Base-by-base conservation (phyloP, 53 echinoderm and acorn worm genomes). In the Holothuria leucospilota region DNA sequence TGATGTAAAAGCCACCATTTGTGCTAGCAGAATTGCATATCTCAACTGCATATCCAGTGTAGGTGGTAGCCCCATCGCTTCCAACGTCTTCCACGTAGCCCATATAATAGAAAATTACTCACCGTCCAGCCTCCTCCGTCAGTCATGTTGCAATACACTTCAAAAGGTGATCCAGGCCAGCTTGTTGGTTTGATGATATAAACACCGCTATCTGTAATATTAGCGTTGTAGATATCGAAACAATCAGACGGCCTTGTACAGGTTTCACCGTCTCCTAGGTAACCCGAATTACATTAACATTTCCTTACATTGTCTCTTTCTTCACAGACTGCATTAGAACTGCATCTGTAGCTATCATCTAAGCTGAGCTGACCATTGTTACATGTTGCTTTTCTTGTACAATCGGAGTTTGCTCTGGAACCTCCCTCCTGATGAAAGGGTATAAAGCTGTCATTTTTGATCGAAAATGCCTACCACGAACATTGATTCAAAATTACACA, bases 111-210 rank as follows among this genome's bases (percentile, higher is more conserved):
- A 9, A 11, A 46, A 46, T 46, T 4, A 70, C 26, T 70, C 18
- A 70, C 70, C 10, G 70, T 70, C 70, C 70, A 70, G 8, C 70
- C 70, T 28, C 70, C 70, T 30, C 70, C 70, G 34, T 70, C 70
- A 28, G 70, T 13, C 70, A 70, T 70, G 39, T 70, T 70, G 30
- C 70, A 70, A 24, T 70, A 70, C 0, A 70, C 70, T 12, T 70
- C 39, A 70, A 70, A 70, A 21, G 40, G 16, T 70, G 70, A 70
- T 12, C 70, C 40, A 7, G 34, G 4, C 70, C 70, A 70, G 11
- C 39, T 39, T 15, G 70, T 38, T 28, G 70, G 70, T 70, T 70
- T 13, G 30, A 70, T 70, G 20, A 26, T 9, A 39, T 70, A 70
- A 38, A 70, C 39, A 13, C 70, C 70, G 34, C 29, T 70, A 14